Conservation (phyloP, 2,113 vertebrate species). For the Anhinga rufa region DNA sequence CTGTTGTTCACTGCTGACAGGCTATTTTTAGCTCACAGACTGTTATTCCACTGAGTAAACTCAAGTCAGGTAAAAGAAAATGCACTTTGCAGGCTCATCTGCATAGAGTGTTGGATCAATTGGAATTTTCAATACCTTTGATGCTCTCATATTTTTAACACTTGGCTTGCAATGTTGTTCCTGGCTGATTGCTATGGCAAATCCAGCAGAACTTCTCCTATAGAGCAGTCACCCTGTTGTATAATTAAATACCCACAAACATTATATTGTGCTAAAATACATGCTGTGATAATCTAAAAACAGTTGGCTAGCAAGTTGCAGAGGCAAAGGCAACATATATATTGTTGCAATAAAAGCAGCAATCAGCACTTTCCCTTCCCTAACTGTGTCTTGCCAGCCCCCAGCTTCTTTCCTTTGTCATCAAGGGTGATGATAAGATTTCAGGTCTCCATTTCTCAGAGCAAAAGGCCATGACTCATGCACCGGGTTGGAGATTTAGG, state of each 20-base stretch:
- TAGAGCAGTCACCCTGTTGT: background rate
- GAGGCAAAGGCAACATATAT: background rate
- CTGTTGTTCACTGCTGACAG: background rate
- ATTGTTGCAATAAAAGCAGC: background rate
- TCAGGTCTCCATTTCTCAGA: background rate
- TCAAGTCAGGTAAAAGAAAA: slow-evolving; percentile 50
- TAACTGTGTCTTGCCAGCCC: background rate
- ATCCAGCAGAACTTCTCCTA: background rate
- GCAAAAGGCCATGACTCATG: background rate
- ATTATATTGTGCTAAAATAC: background rate
- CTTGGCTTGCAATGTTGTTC: background rate
- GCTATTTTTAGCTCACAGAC: slow-evolving; percentile 50
- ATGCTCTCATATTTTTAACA: background rate
- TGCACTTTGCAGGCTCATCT: slow-evolving; percentile 20
- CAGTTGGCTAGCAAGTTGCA: background rate
- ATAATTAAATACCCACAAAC: background rate
- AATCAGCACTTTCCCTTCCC: background rate
- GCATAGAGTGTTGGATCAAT: background rate
- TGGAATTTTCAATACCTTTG: background rate
- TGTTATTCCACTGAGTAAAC: slow-evolving; percentile 34
- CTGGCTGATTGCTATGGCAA: background rate
- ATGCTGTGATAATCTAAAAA: background rate
- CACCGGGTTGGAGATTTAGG: background rate
- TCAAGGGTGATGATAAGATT: background rate
- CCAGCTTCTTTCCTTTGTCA: background rate